phyloP scores from a whole-genome alignment of 2,888 invertebrate genomes.

The Limenitis camilla region DNA sequence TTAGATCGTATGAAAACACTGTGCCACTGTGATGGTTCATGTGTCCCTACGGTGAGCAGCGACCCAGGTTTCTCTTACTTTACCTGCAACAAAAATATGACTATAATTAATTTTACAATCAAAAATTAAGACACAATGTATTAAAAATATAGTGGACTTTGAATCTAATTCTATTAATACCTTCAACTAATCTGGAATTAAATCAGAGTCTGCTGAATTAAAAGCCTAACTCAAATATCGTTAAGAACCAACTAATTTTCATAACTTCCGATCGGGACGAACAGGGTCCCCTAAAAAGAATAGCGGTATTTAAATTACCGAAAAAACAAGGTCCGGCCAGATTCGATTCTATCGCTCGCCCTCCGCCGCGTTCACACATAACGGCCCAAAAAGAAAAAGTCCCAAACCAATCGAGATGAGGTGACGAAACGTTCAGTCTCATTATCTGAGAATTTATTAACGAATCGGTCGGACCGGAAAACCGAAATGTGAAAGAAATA shows the following conservation, averaged over 20 bases:
- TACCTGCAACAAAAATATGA: slow-evolving; percentile 69
- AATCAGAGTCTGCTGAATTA: no score
- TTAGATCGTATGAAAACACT: slow-evolving; percentile 44
- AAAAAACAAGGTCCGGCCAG: slow-evolving; percentile 56
- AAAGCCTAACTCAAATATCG: not conserved
- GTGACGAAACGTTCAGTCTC: slow-evolving; percentile 75
- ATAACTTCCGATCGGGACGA: slow-evolving; percentile 24
- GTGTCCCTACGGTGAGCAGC: slow-evolving; percentile 48
- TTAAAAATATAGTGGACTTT: no score
- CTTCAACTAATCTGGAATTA: no score
- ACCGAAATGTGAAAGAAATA: slow-evolving; percentile 74
- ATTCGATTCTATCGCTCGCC: slow-evolving; percentile 64
- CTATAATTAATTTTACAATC: slow-evolving; percentile 11
- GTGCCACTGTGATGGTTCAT: slow-evolving; percentile 51
- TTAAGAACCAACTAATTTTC: slow-evolving; percentile 8
- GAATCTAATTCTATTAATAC: no score
- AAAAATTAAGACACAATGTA: not conserved
- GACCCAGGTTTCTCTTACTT: slow-evolving; percentile 60
- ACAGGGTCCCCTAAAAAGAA: slow-evolving; percentile 55
- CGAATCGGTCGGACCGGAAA: slow-evolving; percentile 73
- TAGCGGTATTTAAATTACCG: slow-evolving; percentile 67
- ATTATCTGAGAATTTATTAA: slow-evolving; percentile 76
- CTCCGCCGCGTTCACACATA: slow-evolving; percentile 70
- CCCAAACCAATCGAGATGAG: slow-evolving; percentile 71
- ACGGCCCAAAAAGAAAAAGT: slow-evolving; percentile 62